Percentiles rank a stretch among this genome's conserved stretches.
Evolutionary conservation across 2,113 vertebrate genomes (phyloP).

Genomic region (Pipa parva): DNA sequence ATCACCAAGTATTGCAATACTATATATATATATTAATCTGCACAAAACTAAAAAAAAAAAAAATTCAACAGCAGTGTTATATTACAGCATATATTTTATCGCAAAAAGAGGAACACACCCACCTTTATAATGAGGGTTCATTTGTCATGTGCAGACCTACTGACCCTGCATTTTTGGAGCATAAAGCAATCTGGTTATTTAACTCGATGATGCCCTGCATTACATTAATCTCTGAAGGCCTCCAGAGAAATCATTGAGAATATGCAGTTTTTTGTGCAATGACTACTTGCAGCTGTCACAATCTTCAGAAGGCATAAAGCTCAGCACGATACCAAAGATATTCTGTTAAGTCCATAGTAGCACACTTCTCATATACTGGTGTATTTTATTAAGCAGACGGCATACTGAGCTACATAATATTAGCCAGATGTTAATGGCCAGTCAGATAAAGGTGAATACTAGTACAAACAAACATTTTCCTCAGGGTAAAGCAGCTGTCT

Average conservation of each 20-base stretch:
- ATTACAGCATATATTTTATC: neutral
- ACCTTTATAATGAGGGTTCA: neutral
- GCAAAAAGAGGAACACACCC: slow-evolving; percentile 5
- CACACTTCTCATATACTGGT: neutral
- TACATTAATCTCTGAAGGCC: neutral
- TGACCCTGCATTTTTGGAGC: slow-evolving; percentile 31
- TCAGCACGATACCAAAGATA: neutral
- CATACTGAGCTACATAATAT: slow-evolving; percentile 1
- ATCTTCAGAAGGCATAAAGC: neutral
- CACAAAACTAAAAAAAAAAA: too few species aligned
- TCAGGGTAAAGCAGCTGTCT: too few species aligned
- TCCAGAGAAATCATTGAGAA: slow-evolving; percentile 2
- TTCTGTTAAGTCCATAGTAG: neutral
- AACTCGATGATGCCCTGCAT: neutral
- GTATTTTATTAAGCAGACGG: neutral
- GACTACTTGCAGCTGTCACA: neutral
- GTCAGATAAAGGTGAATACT: neutral
- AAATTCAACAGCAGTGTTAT: neutral
- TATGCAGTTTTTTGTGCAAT: neutral
- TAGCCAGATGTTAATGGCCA: slow-evolving; percentile 2
- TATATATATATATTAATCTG: too few species aligned
- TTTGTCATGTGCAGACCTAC: slow-evolving; percentile 12
- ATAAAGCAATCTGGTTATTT: slow-evolving; percentile 12
- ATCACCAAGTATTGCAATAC: too few species aligned
- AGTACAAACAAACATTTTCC: too few species aligned